phyloP scores from a whole-genome alignment of 2,113 vertebrate genomes.

The Centrocercus urophasianus region DNA sequence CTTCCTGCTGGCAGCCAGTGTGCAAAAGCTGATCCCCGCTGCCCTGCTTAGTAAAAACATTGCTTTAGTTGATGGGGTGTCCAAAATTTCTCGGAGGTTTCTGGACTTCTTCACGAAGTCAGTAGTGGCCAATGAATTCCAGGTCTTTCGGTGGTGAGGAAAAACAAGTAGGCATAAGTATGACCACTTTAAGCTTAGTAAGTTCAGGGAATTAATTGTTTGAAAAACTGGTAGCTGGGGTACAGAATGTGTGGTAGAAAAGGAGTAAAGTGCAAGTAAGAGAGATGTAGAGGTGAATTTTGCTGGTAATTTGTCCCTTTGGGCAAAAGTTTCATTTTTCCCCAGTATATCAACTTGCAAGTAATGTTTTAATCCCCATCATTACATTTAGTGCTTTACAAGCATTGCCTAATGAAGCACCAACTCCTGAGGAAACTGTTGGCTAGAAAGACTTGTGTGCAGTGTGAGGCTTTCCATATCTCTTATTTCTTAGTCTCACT shows the following conservation, averaged over 20 bases:
- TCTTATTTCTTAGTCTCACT: background rate
- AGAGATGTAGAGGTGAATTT: background rate
- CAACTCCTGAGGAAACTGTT: background rate
- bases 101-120: background rate
- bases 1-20: background rate
- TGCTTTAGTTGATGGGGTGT: background rate
- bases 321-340: background rate
- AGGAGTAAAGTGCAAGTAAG: background rate
- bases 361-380: background rate
- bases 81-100: background rate
- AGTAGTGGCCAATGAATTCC: background rate
- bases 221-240: background rate
- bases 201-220: background rate
- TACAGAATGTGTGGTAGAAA: background rate
- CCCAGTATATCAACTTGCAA: background rate
- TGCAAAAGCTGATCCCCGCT: background rate
- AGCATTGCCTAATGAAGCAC: background rate
- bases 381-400: background rate
- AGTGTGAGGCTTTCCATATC: background rate
- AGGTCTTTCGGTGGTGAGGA: background rate
- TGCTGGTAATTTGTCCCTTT: background rate
- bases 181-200: background rate
- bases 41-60: background rate
- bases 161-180: background rate
- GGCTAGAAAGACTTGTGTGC: background rate